These are phyloP conservation scores for Sarcophaga bullata DNA, from an alignment of 1,140 invertebrate genomes.

Conservation along the genomic window DNA sequence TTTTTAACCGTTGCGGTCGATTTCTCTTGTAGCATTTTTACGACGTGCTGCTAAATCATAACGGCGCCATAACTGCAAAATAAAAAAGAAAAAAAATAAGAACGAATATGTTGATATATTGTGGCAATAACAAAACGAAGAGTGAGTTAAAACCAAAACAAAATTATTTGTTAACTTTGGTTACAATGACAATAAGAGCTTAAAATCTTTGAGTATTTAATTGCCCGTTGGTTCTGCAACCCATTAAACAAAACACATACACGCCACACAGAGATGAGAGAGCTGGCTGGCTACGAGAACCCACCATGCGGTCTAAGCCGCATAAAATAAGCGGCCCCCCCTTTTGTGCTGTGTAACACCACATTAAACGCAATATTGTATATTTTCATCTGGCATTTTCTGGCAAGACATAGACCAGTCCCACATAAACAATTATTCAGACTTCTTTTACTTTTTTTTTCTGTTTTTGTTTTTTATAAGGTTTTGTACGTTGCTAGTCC, in stretches of 20 bases:
- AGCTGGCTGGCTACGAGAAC: not conserved
- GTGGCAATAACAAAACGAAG: not conserved
- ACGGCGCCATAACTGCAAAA: constrained; percentile 85
- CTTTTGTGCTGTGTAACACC: constrained; percentile 18
- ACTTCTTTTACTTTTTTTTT: not conserved
- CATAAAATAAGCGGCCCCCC: constrained; percentile 1
- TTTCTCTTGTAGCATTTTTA: constrained; percentile 95
- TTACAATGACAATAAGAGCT: constrained; percentile 29
- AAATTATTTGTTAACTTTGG: constrained; percentile 29
- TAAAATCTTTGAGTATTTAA: constrained; percentile 21
- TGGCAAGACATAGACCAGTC: no score
- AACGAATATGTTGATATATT: not conserved
- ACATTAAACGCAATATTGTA: constrained; percentile 28
- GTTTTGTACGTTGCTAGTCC: not conserved
- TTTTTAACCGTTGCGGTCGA: constrained; percentile 94
- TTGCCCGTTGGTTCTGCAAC: constrained; percentile 27
- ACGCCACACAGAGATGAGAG: not conserved
- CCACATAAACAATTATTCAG: not conserved
- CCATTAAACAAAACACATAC: constrained; percentile 24
- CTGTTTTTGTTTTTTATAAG: no score
- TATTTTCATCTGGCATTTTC: not conserved
- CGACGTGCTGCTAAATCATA: constrained; percentile 90
- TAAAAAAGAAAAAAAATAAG: constrained; percentile 19
- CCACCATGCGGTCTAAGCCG: constrained; percentile 18
- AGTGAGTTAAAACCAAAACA: constrained; percentile 38